A percentile compares a stretch with the other conserved stretches of the same genome.
phyloP scores from a whole-genome alignment of 2,797 vertebrate species.

The Chanos chanos region DNA sequence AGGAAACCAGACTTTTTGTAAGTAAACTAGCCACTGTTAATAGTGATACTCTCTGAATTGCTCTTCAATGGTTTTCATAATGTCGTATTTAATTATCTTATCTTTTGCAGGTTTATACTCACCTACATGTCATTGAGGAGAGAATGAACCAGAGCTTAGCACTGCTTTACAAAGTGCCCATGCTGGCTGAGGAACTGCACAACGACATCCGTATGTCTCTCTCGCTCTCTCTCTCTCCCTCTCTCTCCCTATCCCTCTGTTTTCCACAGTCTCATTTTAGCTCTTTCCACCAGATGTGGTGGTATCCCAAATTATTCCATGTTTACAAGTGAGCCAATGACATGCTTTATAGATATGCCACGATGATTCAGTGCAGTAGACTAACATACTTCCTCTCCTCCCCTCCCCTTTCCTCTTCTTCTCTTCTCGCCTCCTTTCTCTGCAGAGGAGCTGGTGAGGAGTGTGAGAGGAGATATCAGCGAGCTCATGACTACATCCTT shows the following conservation, averaged over 20 bases:
- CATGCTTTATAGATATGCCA: no score
- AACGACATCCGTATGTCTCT: constrained; percentile 80
- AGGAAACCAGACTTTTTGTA: no score
- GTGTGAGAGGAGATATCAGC: constrained; percentile 73
- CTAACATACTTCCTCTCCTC: neutral
- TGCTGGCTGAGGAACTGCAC: constrained; percentile 76
- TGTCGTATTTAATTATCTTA: neutral
- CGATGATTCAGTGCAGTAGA: no score
- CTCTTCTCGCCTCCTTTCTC: neutral
- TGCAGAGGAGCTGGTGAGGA: constrained; percentile 71
- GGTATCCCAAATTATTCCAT: no score
- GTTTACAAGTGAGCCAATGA: no score
- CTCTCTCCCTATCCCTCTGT: no score
- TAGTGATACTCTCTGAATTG: neutral
- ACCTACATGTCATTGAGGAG: constrained; percentile 89
- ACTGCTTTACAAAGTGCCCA: constrained; percentile 82
- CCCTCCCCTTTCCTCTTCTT: neutral
- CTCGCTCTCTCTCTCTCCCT: neutral
- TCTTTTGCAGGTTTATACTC: constrained; percentile 78
- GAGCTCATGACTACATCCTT: constrained; percentile 80
- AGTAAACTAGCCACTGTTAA: no score
- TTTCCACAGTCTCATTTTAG: no score
- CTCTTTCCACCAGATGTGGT: no score
- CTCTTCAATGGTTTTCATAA: neutral
- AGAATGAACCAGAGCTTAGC: constrained; percentile 90